Evolutionary conservation across 2,888 invertebrate species (phyloP), one percentile per base, ranked within the genome.

Genomic region (Heliothis peltigera): DNA sequence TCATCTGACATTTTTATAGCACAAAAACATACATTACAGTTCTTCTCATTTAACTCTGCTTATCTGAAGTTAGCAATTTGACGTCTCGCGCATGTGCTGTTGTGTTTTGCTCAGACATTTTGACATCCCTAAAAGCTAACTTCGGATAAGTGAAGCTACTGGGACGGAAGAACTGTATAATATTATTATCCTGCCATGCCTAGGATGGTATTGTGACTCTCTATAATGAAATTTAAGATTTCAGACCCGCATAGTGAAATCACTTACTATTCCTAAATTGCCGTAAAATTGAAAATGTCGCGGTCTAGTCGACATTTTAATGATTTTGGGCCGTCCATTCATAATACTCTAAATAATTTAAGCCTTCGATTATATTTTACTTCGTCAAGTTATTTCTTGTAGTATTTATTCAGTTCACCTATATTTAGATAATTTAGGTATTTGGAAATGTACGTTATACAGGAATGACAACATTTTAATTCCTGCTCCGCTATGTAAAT

Each of bases 401-500:
- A 39, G 39, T 32, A 32, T 32, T 32, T 32, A 32, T 32, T 32
- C 32, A 12, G 32, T 32, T 32, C 32, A 32, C 39, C 39, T 39
- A 5, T n/a, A 39, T n/a, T 39, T 39, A n/a, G 39, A 39, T 15
- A 39, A 39, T 39, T n/a, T n/a, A n/a, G n/a, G n/a, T n/a, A 39
- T 39, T 5, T 5, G 39, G 5, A 15, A n/a, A 39, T 10, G 32
- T 32, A 28, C 10, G 19, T n/a, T n/a, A 0, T 56, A 12, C 12
- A 32, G 17, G 4, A 49, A 43, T 2, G 1, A 48, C 35, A n/a
- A n/a, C n/a, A n/a, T n/a, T n/a, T 51, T 28, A 42, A 21, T 43
- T 4, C 3, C 18, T 59, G 53, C 42, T 48, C 12, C 44, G 35
- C 42, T 8, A 51, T 15, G 55, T 43, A 47, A 60, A 68, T 46